Conservation (phyloP, 2,797 vertebrate species). For the Merluccius polli region DNA sequence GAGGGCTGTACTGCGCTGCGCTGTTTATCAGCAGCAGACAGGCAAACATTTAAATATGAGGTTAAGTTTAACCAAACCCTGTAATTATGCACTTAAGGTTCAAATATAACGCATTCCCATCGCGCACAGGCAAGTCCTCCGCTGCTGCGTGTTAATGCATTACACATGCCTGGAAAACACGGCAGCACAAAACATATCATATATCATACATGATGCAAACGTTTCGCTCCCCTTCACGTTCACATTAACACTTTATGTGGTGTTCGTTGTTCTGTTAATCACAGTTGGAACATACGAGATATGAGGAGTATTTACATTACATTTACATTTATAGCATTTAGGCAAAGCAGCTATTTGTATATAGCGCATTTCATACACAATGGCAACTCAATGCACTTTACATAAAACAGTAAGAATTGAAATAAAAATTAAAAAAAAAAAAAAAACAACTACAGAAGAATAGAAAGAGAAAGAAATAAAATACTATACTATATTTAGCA, state of each 20-base stretch:
- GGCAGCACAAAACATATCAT: not conserved
- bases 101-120: conserved; percentile 70
- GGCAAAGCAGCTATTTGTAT: too few species aligned
- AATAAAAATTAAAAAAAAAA: too few species aligned
- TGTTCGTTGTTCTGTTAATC: not conserved
- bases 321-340: too few species aligned
- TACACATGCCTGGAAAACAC: conserved; percentile 20
- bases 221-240: not conserved
- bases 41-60: conserved; percentile 66
- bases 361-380: too few species aligned
- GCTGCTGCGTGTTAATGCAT: conserved; percentile 37
- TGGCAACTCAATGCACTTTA: too few species aligned
- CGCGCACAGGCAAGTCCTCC: conserved; percentile 57
- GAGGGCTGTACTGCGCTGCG: too few species aligned
- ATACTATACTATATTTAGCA: too few species aligned
- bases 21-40: conserved; percentile 70
- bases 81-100: conserved; percentile 72
- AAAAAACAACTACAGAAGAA: too few species aligned
- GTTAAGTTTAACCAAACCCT: conserved; percentile 60
- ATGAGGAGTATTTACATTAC: too few species aligned
- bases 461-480: too few species aligned
- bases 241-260: not conserved
- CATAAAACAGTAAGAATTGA: too few species aligned
- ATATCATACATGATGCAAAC: not conserved
- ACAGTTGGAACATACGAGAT: not conserved